These are phyloP conservation scores for Sussaba pulchella DNA, from an alignment of 2,888 invertebrate genomes.

Conservation along the genomic window DNA sequence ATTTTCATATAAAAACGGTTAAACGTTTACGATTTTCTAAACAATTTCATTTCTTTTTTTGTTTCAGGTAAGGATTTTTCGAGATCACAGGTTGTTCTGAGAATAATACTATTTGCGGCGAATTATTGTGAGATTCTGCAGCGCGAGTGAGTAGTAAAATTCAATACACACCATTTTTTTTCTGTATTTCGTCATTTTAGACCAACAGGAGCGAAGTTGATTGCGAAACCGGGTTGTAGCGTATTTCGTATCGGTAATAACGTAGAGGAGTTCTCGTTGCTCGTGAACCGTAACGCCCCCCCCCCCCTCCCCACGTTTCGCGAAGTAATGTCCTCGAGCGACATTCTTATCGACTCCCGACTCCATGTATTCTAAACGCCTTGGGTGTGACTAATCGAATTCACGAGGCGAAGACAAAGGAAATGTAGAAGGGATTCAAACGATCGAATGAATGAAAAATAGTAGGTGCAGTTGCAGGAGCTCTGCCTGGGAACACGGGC, in stretches of 20 bases:
- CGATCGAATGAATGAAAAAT: slow-evolving; percentile 27
- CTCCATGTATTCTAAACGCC: slow-evolving; percentile 53
- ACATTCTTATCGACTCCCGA: slow-evolving; percentile 60
- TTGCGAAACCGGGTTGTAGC: slow-evolving; percentile 49
- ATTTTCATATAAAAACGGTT: slow-evolving; percentile 27
- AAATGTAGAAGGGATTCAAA: slow-evolving; percentile 44
- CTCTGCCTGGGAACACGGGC: slow-evolving; percentile 29
- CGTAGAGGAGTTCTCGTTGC: slow-evolving; percentile 50
- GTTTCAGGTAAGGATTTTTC: slow-evolving; percentile 81
- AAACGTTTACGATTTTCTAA: slow-evolving; percentile 16
- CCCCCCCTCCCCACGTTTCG: slow-evolving; percentile 10
- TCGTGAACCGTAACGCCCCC: slow-evolving; percentile 60
- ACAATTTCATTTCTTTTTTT: slow-evolving; percentile 67
- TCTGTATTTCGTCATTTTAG: slow-evolving; percentile 6
- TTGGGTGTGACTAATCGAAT: slow-evolving; percentile 65
- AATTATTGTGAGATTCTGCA: slow-evolving; percentile 51
- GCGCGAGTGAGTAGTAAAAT: slow-evolving; percentile 75
- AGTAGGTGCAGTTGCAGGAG: slow-evolving; percentile 47
- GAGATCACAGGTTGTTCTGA: slow-evolving; percentile 16
- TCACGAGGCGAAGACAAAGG: slow-evolving; percentile 60
- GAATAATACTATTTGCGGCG: slow-evolving; percentile 29
- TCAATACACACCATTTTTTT: slow-evolving; percentile 47
- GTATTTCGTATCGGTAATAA: slow-evolving; percentile 45
- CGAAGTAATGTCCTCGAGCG: slow-evolving; percentile 58
- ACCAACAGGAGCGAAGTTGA: slow-evolving; percentile 35